These are phyloP conservation scores for Amphiprion ocellaris DNA, from an alignment of 2,113 vertebrate species.

Conservation along the genomic window DNA sequence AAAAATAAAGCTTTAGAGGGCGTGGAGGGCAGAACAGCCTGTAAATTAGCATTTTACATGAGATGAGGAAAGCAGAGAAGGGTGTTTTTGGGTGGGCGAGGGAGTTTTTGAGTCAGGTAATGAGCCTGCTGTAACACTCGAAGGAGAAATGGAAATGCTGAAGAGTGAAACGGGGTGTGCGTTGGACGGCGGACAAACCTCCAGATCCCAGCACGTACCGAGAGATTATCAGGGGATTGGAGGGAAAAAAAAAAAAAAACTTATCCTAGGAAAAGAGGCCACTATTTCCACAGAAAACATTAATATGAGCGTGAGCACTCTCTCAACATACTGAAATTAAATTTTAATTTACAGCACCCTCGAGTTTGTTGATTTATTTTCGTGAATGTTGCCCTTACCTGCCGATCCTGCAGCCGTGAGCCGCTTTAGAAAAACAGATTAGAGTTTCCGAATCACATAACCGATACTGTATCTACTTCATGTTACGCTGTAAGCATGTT, in stretches of 20 bases:
- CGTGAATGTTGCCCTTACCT: slow-evolving; percentile 23
- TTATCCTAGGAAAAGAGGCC: slow-evolving; percentile 16
- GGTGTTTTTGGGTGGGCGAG: slow-evolving; percentile 6
- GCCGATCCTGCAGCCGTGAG: not conserved
- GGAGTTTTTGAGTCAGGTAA: slow-evolving; percentile 51
- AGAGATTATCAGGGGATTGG: slow-evolving; percentile 15
- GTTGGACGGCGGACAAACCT: slow-evolving; percentile 35
- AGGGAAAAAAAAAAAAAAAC: not conserved
- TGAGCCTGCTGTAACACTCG: slow-evolving; percentile 45
- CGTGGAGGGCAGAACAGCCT: slow-evolving; percentile 13
- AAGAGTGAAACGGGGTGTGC: slow-evolving; percentile 12
- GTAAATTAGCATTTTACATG: slow-evolving; percentile 60
- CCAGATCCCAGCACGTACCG: slow-evolving; percentile 16
- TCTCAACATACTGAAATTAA: slow-evolving; percentile 23
- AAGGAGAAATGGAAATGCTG: slow-evolving; percentile 36
- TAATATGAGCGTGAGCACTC: slow-evolving; percentile 9
- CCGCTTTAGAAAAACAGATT: slow-evolving; percentile 24
- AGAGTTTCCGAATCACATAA: slow-evolving; percentile 25
- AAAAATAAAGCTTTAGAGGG: slow-evolving; percentile 51
- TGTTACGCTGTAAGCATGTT: slow-evolving; percentile 17
- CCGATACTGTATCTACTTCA: slow-evolving; percentile 2
- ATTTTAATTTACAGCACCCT: slow-evolving; percentile 11
- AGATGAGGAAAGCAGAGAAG: slow-evolving; percentile 71
- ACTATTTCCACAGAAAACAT: slow-evolving; percentile 53
- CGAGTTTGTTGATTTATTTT: slow-evolving; percentile 45